Conservation (phyloP, 2,888 invertebrate genomes). For the Chydorus sphaericus region DNA sequence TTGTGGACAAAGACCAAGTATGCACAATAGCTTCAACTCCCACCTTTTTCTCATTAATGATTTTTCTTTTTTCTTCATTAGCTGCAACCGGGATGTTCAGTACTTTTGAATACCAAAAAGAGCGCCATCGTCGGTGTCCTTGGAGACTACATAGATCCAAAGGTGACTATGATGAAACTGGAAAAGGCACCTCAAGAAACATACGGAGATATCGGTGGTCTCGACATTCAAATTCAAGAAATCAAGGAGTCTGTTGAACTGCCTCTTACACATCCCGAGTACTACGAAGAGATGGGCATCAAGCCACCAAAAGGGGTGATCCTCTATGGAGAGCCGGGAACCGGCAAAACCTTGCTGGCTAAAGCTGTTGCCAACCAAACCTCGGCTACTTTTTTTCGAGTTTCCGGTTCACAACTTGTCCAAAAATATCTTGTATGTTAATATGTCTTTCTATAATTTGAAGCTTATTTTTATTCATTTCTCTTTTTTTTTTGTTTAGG, state of each 20-base stretch:
- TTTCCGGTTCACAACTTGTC: constrained; percentile 97
- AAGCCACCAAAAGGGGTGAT: constrained; percentile 99
- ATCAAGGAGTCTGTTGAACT: constrained; percentile 97
- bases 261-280: constrained; percentile 97
- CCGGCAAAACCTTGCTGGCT: constrained; percentile 92
- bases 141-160: constrained; percentile 98
- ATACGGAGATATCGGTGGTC: constrained; percentile 96
- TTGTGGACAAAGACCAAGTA: constrained; percentile 99
- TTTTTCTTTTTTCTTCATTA: too few species aligned
- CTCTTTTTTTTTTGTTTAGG: constrained; percentile 34
- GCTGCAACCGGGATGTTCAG: constrained; percentile 95
- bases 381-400: constrained; percentile 93
- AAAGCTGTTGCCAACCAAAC: constrained; percentile 99
- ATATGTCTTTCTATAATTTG: background rate
- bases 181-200: constrained; percentile 99
- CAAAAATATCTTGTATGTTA: constrained; percentile 77
- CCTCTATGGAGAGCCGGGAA: constrained; percentile 90
- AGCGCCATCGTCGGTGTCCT: constrained; percentile 98
- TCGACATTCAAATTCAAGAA: constrained; percentile 94
- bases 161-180: constrained; percentile 99
- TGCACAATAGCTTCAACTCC: too few species aligned
- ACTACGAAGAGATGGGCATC: constrained; percentile 99
- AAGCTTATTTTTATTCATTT: background rate
- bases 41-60: too few species aligned
- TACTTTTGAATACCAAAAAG: constrained; percentile 94